Conservation (phyloP, 1,140 invertebrate genomes). For the Hydropsyche tenuis region DNA sequence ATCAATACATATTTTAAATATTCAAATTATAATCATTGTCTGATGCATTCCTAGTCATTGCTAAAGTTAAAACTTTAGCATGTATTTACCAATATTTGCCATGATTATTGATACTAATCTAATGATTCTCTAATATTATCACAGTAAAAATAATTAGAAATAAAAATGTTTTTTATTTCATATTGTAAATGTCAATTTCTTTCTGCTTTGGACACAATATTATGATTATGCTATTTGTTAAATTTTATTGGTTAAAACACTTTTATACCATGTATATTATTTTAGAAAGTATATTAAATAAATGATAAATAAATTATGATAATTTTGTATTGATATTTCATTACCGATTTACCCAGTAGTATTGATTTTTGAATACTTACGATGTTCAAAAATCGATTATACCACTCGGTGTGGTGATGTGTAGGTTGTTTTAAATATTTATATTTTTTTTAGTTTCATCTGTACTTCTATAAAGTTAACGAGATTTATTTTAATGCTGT, state of each 20-base stretch:
- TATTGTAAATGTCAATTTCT: background rate
- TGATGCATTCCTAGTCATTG: constrained; percentile 50
- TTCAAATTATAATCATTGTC: constrained; percentile 40
- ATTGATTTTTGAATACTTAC: too few species aligned
- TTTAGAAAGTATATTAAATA: background rate
- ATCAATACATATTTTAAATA: constrained; percentile 35
- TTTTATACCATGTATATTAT: constrained; percentile 2
- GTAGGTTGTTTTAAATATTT: background rate
- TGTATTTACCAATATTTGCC: constrained; percentile 42
- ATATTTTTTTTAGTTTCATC: background rate
- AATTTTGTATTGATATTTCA: background rate
- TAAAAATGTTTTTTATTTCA: constrained; percentile 5
- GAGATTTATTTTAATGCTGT: too few species aligned
- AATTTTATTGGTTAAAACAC: background rate
- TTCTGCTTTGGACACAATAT: constrained; percentile 1
- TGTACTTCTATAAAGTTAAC: too few species aligned
- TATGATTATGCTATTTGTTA: background rate
- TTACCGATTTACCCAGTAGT: too few species aligned
- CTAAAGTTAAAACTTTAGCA: constrained; percentile 44
- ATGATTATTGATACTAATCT: constrained; percentile 42
- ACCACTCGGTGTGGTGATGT: too few species aligned
- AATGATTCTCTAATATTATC: constrained; percentile 28
- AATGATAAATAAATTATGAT: background rate
- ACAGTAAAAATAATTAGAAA: constrained; percentile 29
- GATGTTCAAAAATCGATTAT: too few species aligned